phyloP scores from a whole-genome alignment of 2,797 vertebrate genomes.

The Hemibagrus guttatus region DNA sequence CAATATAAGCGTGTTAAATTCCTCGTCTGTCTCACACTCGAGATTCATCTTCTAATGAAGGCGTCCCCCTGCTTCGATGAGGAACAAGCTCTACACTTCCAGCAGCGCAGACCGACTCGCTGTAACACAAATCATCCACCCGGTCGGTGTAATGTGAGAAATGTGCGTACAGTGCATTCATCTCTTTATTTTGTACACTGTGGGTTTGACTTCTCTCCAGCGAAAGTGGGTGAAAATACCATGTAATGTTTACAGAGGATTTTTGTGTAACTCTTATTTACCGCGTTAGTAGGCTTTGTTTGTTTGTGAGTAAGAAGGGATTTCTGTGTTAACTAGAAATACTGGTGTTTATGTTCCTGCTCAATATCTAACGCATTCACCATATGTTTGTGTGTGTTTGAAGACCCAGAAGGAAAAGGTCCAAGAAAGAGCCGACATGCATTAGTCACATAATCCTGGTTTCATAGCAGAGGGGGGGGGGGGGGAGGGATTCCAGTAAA shows the following conservation, averaged over 20 bases:
- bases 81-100: not conserved
- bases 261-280: not conserved
- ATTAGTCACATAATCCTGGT: slow-evolving; percentile 16
- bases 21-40: not conserved
- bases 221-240: not conserved
- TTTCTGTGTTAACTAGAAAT: slow-evolving; percentile 33
- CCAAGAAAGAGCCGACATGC: slow-evolving; percentile 12
- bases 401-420: slow-evolving; percentile 15
- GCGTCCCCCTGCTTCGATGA: not conserved
- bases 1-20: not conserved
- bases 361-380: slow-evolving; percentile 19
- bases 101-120: not conserved
- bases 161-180: slow-evolving; percentile 15
- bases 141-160: slow-evolving; percentile 24
- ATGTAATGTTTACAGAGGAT: not conserved
- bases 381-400: slow-evolving; percentile 36
- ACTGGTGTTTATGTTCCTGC: not conserved
- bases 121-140: not conserved
- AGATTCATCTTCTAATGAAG: not conserved
- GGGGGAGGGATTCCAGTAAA: slow-evolving; percentile 8
- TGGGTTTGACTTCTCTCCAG: slow-evolving; percentile 8
- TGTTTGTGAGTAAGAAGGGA: not conserved
- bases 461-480: not conserved
- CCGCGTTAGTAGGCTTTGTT: not conserved
- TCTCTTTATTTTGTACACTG: not conserved